phyloP scores from a whole-genome alignment of 2,113 vertebrate species.

The Cyrtonyx montezumae region DNA sequence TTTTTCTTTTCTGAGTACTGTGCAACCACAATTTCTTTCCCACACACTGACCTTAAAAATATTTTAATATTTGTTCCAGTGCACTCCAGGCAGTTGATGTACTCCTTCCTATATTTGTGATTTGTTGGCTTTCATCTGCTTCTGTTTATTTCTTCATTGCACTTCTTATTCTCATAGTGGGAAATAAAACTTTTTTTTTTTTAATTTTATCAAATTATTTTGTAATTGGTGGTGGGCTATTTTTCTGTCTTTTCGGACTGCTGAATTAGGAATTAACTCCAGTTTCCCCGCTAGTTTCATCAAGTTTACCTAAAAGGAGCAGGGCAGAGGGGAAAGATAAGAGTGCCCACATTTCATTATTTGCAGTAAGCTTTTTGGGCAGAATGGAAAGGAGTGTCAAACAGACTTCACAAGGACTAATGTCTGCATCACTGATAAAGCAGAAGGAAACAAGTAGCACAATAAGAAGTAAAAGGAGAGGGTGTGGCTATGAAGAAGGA shows the following conservation, averaged over 20 bases:
- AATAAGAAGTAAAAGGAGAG: background rate
- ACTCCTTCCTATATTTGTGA: background rate
- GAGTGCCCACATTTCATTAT: background rate
- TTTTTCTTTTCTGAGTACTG: background rate
- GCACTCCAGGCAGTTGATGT: background rate
- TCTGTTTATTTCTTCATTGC: background rate
- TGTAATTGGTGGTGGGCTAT: background rate
- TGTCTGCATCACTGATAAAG: background rate
- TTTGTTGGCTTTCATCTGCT: background rate
- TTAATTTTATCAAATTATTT: background rate
- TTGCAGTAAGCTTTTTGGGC: background rate
- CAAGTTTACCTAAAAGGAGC: background rate
- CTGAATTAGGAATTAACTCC: background rate
- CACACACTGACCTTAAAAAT: background rate
- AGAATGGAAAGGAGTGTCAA: background rate
- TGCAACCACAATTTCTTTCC: background rate
- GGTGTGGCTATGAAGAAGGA: background rate
- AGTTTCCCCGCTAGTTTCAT: background rate
- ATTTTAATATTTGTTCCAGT: background rate
- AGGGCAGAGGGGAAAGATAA: background rate
- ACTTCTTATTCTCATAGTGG: background rate
- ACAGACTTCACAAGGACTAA: slow-evolving; percentile 7
- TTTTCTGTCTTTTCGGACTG: background rate
- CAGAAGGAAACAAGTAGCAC: background rate
- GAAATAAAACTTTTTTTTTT: background rate